Evolutionary conservation across 2,113 vertebrate species (phyloP).

Genomic region (Oncorhynchus masou): DNA sequence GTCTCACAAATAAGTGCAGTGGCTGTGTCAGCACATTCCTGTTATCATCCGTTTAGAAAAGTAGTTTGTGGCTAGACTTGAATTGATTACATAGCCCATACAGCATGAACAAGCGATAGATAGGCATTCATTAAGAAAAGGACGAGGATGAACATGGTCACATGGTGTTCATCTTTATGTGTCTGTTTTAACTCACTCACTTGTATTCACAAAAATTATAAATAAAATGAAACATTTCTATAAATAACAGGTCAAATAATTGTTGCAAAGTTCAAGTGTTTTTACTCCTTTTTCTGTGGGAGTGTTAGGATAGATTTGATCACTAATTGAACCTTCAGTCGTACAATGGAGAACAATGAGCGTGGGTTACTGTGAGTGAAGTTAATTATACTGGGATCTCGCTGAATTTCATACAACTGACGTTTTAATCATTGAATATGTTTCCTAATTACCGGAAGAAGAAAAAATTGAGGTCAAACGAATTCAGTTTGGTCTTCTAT

Average conservation of each 20-base stretch:
- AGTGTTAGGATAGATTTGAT: not conserved
- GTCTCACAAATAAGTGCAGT: too few species aligned
- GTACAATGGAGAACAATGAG: not conserved
- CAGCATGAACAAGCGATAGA: not conserved
- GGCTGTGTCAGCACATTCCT: too few species aligned
- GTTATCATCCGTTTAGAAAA: too few species aligned
- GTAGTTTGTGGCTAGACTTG: too few species aligned
- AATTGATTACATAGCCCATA: not conserved
- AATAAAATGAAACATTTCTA: too few species aligned
- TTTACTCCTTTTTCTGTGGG: not conserved
- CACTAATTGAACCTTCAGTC: not conserved
- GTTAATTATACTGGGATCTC: not conserved
- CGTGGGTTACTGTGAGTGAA: not conserved
- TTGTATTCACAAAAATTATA: too few species aligned
- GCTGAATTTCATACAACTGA: not conserved
- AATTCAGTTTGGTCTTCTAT: too few species aligned
- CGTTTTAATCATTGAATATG: constrained; percentile 1
- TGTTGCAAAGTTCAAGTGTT: not conserved
- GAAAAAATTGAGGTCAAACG: not conserved
- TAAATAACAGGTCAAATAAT: not conserved
- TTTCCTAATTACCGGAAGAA: not conserved
- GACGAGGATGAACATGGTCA: too few species aligned
- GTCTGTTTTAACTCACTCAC: too few species aligned
- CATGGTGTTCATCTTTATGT: too few species aligned
- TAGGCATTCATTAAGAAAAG: too few species aligned